A percentile compares a stretch with the other conserved stretches of the same genome.
Evolutionary conservation across 2,888 invertebrate species (phyloP).

Genomic region (Stomorhina lunata): DNA sequence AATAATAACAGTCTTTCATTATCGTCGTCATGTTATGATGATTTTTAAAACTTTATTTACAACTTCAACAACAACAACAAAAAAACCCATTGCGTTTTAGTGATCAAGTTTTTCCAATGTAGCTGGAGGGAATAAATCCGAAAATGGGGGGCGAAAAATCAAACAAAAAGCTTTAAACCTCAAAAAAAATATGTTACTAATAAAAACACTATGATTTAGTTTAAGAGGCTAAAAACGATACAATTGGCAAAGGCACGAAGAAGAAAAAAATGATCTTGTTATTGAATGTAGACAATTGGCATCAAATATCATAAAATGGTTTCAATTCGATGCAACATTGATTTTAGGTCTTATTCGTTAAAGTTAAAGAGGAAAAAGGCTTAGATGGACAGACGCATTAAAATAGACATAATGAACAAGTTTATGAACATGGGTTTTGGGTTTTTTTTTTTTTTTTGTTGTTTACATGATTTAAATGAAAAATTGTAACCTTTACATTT

Average conservation of each 20-base stretch:
- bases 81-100: constrained; percentile 41
- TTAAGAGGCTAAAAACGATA: constrained; percentile 42
- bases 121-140: background rate
- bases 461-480: too few relatives aligned
- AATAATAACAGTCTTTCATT: constrained; percentile 46
- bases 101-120: constrained; percentile 21
- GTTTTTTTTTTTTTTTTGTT: background rate
- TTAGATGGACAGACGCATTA: background rate
- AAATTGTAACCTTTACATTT: constrained; percentile 50
- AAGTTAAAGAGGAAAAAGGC: constrained; percentile 23
- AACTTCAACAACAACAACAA: background rate
- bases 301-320: constrained; percentile 49
- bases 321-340: background rate
- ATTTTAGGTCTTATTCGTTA: constrained; percentile 7
- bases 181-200: constrained; percentile 44
- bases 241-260: constrained; percentile 19
- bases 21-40: constrained; percentile 47
- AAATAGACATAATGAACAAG: constrained; percentile 22
- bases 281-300: constrained; percentile 51
- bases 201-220: constrained; percentile 60
- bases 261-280: constrained; percentile 42
- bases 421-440: constrained; percentile 50
- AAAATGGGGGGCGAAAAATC: constrained; percentile 34
- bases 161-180: background rate
- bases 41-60: constrained; percentile 54